Base-by-base conservation (phyloP, 2,888 invertebrate genomes). In the Dyspetes luteomarginatus region DNA sequence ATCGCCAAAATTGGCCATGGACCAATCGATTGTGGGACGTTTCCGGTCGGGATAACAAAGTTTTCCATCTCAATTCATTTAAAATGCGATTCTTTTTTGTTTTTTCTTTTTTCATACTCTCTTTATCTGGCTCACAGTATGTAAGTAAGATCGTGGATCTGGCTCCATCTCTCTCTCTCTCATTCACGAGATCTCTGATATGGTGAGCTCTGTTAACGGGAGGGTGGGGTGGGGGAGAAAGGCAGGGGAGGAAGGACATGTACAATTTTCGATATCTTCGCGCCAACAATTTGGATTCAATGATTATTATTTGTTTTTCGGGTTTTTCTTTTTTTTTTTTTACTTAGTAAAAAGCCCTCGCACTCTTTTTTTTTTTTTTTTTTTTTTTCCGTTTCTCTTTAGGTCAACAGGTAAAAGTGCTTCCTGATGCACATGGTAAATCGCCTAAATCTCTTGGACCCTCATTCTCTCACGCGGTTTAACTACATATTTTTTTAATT, bases 401-500 rank as follows among this genome's bases (percentile, higher is more conserved):
- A 68, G 75, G 50, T 75, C 64, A 65, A 75, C 65, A 75, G 58
- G 55, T 79, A 67, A 79, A 79, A 75, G 71, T 75, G 71, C 60
- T 78, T 69, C 15, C 41, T 60, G 48, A 72, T 56, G 68, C 64
- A 67, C 78, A 69, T 67, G 75, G 60, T 84, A 85, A 78, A 83
- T 82, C 83, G 83, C 68, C 78, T 82, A 84, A 68, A 82, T 82
- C 82, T n/a, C n/a, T 88, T 87, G 87, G 88, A 87, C 87, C 87
- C 88, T 88, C 87, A n/a, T 83, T 86, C 85, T 83, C 83, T 69
- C 84, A 81, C 82, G 83, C 84, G 78, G n/a, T 84, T 83, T 55
- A 77, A 82, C 74, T 64, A 69, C 48, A 45, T 75, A 78, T 26
- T 80, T 82, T n/a, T n/a, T n/a, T n/a, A n/a, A n/a, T n/a, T n/a